Base-by-base conservation (phyloP, 1,140 invertebrate genomes). In the Lethrus apterus region DNA sequence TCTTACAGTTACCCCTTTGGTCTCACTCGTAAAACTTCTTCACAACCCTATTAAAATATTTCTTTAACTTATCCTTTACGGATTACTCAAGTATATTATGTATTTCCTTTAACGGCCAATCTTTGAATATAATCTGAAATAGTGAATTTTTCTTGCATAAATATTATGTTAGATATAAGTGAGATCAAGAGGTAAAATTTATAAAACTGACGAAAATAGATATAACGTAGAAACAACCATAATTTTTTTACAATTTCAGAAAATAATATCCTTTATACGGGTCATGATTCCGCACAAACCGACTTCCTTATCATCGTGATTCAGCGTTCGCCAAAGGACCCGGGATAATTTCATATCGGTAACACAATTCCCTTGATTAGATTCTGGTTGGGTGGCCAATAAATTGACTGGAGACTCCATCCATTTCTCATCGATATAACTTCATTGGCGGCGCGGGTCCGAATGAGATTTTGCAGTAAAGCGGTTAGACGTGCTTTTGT, bases 301-400 rank as follows among this genome's bases (percentile, higher is more conserved):
- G 34, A 9, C 18, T 36, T 17, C 23, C 23, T 36, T 36, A 36
- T 36, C 34, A 20, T 20, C 50, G 45, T 54, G 53, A 48, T 50
- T 51, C 56, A 53, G 53, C 50, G 54, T 51, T 58, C 52, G 44
- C 41, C 46, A 44, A 48, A 43, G 42, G 47, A 30, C 31, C 31
- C 35, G 43, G 29, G 20, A 47, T 58, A 58, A 59, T 59, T 56
- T 58, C 55, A 56, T 58, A 59, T 59, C 58, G 56, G 53, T 59
- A 62, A 62, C 58, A 56, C 58, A 59, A 62, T 60, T 62, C 60
- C 54, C 58, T 52, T 58, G 56, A 62, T 62, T 62, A 62, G 60
- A 62, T 62, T 62, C 55, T 55, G 55, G 58, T 57, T 62, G 60
- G 58, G 53, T 62, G 57, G 58, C 60, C 60, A 58, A 62, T 60